Conservation (phyloP, 2,888 invertebrate species). For the Eristalinus sepulchralis region DNA sequence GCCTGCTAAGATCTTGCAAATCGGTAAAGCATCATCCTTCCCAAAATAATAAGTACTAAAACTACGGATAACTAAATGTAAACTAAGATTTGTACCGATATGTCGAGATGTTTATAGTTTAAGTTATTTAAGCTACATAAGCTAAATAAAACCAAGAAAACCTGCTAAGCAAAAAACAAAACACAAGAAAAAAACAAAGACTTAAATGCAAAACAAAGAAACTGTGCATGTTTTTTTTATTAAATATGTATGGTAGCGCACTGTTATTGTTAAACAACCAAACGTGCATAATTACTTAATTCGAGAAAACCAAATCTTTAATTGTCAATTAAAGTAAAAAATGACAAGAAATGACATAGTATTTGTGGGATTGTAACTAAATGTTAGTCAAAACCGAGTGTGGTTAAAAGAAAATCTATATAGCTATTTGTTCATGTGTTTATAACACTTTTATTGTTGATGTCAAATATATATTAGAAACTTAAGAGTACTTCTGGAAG, state of each 20-base stretch:
- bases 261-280: conserved; percentile 19
- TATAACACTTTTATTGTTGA: conserved; percentile 45
- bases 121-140: conserved; percentile 36
- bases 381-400: conserved; percentile 52
- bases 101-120: conserved; percentile 41
- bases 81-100: conserved; percentile 35
- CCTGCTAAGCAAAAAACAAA: background rate
- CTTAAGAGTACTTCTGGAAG: background rate
- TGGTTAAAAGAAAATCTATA: conserved; percentile 34
- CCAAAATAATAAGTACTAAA: conserved; percentile 11
- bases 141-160: conserved; percentile 3
- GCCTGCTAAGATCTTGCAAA: conserved; percentile 36
- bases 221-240: conserved; percentile 37
- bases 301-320: conserved; percentile 29
- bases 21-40: conserved; percentile 40
- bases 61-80: conserved; percentile 32
- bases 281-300: conserved; percentile 19
- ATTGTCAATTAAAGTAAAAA: conserved; percentile 65
- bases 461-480: conserved; percentile 36
- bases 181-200: background rate
- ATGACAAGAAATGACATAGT: conserved; percentile 45
- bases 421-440: conserved; percentile 57
- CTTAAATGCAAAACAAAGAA: conserved; percentile 17
- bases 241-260: conserved; percentile 33
- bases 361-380: conserved; percentile 51